Base-by-base conservation (phyloP, 2,797 vertebrate species). In the Aotus griseimembra region DNA sequence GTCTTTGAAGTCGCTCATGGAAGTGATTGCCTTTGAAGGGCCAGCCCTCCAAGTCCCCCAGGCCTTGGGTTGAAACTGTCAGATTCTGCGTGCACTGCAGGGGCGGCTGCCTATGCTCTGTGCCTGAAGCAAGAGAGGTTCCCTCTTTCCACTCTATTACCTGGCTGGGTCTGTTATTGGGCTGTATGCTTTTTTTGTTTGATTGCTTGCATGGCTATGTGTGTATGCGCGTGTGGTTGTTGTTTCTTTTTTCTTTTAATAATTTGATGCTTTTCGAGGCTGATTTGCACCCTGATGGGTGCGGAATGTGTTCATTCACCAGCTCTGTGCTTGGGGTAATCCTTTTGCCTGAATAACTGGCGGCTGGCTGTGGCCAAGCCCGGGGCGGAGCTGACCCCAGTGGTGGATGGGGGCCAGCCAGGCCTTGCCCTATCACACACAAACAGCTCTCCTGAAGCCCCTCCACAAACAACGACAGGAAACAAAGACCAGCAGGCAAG, bases 321-420 rank as follows among this genome's bases (percentile, higher is more conserved):
- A 88, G 92, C 87, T 93, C 88, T 91, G 94, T 15, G 80, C 87
- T 89, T 77, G 7, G 91, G 82, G 82, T 93, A 87, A 88, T 95
- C 93, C 93, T 97, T 97, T 95, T 1, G 76, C 95, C 96, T 93
- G 93, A 96, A 96, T 96, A 94, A 82, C 88, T 97, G 95, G 96
- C 0, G 2, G 88, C 93, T 39, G 79, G 72, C 75, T 61, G 48
- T 93, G 94, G 93, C 93, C 89, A 89, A 91, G 46, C 75, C 82
- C 5, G 0, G 36, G 48, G 76, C 11, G 87, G 93, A 89, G 84
- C 92, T 95, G 93, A 94, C 55, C 86, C 89, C 48, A 48, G 52
- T 0, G 33, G 75, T 86, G 86, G 80, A 84, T 39, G 70, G 70
- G 93, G 39, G 61, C 70, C 91, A 95, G 89, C 80, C 84, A 36